Evolutionary conservation across 2,113 vertebrate species (phyloP).

Genomic region (Elanoides forficatus): DNA sequence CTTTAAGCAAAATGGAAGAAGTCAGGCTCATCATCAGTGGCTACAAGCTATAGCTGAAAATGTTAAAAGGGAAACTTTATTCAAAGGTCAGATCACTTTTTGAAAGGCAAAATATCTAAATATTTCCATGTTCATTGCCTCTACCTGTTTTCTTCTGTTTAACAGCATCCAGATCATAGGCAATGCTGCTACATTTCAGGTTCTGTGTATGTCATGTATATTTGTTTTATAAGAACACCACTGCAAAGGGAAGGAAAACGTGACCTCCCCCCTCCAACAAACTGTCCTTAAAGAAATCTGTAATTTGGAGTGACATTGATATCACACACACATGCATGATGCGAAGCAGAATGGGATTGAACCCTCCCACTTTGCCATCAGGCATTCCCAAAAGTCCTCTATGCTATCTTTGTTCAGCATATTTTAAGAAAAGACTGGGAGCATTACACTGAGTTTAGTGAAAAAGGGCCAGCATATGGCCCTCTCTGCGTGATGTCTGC

Average conservation of each 20-base stretch:
- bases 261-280: background rate
- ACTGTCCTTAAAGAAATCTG: background rate
- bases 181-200: background rate
- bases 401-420: accelerated
- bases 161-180: background rate
- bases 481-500: background rate
- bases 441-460: background rate
- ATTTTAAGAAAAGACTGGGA: constrained; percentile 14
- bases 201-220: accelerated
- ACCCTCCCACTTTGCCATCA: background rate
- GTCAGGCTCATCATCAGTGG: background rate
- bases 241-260: background rate
- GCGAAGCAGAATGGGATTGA: accelerated
- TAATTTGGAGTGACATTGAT: background rate
- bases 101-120: background rate
- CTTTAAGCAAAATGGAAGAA: background rate
- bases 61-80: background rate
- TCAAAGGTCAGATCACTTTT: background rate
- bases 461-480: constrained; percentile 18
- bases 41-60: background rate
- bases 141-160: background rate
- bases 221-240: background rate
- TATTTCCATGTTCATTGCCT: background rate
- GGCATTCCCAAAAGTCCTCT: constrained; percentile 1
- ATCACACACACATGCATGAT: accelerated